Conservation (phyloP, 2,888 invertebrate genomes). For the Lacanobia wlatinum region DNA sequence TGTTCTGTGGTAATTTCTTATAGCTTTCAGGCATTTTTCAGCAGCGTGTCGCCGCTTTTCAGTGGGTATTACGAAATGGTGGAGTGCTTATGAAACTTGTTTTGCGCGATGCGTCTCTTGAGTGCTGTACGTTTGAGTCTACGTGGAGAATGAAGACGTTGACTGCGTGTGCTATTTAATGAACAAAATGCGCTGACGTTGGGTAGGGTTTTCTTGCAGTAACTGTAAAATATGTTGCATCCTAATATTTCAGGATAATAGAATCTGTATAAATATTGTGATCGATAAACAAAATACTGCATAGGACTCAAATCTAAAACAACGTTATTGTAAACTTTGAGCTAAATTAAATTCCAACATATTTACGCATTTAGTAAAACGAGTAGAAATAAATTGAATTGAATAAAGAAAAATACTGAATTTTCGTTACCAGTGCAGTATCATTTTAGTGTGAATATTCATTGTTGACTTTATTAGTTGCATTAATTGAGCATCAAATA, state of each 20-base stretch:
- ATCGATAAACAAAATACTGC: no score
- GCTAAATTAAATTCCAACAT: neutral
- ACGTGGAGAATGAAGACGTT: conserved; percentile 48
- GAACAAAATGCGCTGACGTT: conserved; percentile 34
- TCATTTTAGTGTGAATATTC: neutral
- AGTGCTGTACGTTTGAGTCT: conserved; percentile 62
- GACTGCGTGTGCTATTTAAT: conserved; percentile 41
- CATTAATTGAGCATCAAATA: neutral
- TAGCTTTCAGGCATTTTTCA: conserved; percentile 59
- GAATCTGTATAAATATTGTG: neutral
- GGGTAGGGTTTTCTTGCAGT: conserved; percentile 8
- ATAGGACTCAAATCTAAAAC: neutral
- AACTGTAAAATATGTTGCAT: neutral
- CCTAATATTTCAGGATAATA: neutral
- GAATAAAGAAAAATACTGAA: neutral
- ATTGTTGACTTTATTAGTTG: neutral
- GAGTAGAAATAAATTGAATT: neutral
- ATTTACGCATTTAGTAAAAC: neutral
- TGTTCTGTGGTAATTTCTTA: conserved; percentile 34
- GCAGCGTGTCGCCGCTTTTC: conserved; percentile 40
- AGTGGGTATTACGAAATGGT: conserved; percentile 61
- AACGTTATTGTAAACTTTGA: neutral
- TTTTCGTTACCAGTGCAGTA: no score
- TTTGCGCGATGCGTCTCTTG: conserved; percentile 63
- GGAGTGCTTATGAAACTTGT: conserved; percentile 64